Conservation (phyloP, 1,140 invertebrate species). For the Orchesella cincta region DNA sequence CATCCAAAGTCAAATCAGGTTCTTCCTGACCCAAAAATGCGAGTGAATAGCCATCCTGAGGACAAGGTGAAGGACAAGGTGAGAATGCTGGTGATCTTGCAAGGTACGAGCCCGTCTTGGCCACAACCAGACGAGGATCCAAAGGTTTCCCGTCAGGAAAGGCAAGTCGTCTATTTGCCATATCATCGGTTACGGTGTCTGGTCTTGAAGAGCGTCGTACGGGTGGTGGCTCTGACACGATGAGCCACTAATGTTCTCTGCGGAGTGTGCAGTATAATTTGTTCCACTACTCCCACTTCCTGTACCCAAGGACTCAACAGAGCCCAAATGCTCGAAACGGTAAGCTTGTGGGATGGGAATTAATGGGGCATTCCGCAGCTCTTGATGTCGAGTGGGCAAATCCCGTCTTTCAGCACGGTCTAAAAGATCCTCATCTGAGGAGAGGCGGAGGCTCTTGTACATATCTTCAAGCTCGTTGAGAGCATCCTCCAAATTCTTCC, state of each 20-base stretch:
- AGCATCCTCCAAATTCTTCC: constrained; percentile 76
- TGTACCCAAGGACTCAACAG: constrained; percentile 47
- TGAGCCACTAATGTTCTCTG: constrained; percentile 30
- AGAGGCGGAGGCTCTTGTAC: constrained; percentile 73
- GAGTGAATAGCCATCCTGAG: constrained; percentile 17
- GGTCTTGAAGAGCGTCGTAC: constrained; percentile 58
- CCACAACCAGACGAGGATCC: constrained; percentile 54
- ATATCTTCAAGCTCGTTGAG: constrained; percentile 84
- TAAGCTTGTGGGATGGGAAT: constrained; percentile 14
- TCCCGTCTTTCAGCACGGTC: constrained; percentile 75
- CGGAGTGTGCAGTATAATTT: constrained; percentile 11
- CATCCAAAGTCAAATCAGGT: constrained; percentile 79
- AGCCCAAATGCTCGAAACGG: constrained; percentile 49
- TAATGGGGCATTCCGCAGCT: constrained; percentile 45
- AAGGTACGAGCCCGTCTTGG: constrained; percentile 72
- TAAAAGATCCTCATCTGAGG: constrained; percentile 77
- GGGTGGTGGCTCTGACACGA: constrained; percentile 53
- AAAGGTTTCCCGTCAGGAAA: constrained; percentile 61
- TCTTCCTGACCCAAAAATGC: constrained; percentile 59
- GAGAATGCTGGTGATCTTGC: constrained; percentile 68
- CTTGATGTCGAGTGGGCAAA: constrained; percentile 62
- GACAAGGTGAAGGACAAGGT: constrained; percentile 50
- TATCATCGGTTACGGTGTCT: constrained; percentile 73
- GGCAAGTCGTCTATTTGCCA: constrained; percentile 71
- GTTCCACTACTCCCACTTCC: constrained; percentile 35